Conservation (phyloP, 2,113 vertebrate species). For the Cathartes aura region DNA sequence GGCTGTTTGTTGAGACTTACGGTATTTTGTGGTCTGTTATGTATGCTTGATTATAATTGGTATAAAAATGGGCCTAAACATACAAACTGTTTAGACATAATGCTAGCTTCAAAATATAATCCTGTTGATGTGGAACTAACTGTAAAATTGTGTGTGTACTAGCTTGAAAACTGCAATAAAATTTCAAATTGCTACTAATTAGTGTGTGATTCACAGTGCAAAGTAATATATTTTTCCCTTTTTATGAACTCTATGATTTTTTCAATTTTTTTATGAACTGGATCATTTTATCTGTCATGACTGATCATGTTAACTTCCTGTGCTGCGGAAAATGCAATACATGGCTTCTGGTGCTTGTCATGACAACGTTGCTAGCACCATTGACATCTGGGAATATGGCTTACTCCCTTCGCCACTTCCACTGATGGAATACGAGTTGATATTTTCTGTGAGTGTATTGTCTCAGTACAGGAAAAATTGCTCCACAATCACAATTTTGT, state of each 20-base stretch:
- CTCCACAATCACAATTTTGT: conserved; percentile 10
- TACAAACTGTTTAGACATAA: conserved; percentile 51
- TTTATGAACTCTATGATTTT: background rate
- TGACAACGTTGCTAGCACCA: background rate
- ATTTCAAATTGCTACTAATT: background rate
- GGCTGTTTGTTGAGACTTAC: conserved; percentile 52
- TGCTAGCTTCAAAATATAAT: conserved; percentile 17
- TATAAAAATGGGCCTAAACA: conserved; percentile 62
- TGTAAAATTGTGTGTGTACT: conserved; percentile 10
- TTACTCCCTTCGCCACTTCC: background rate
- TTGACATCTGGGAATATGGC: background rate
- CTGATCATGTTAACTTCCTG: background rate
- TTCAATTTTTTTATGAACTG: background rate
- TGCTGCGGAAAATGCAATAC: background rate
- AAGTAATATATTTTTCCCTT: background rate
- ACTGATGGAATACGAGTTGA: background rate
- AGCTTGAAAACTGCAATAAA: conserved; percentile 13
- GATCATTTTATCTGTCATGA: background rate
- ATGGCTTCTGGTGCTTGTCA: background rate
- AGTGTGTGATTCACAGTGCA: background rate
- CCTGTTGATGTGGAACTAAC: conserved; percentile 11
- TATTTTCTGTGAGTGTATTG: background rate
- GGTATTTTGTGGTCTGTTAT: conserved; percentile 53
- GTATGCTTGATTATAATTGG: conserved; percentile 53
- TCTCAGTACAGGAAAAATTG: background rate